Conservation (phyloP, 30 jellyfish, hydroid and myxozoan species). For the Chironex yamaguchii region DNA sequence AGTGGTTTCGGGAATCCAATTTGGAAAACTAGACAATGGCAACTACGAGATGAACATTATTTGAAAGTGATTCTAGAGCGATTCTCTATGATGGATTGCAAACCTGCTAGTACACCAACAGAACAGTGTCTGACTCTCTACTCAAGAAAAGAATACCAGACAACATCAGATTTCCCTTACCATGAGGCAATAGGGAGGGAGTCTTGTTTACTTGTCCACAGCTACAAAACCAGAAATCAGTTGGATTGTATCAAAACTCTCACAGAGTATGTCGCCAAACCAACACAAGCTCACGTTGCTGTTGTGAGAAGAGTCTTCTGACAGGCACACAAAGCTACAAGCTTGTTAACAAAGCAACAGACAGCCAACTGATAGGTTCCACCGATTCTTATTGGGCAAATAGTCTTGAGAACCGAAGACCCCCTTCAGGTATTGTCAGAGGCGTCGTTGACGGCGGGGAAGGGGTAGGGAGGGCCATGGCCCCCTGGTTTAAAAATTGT, state of each 20-base stretch:
- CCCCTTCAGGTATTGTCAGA: conserved; percentile 46
- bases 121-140: not conserved
- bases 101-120: conserved; percentile 37
- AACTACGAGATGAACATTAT: not conserved
- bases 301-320: conserved; percentile 33
- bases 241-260: conserved; percentile 21
- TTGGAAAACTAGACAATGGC: not conserved
- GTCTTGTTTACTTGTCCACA: conserved; percentile 32
- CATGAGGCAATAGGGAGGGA: conserved; percentile 26
- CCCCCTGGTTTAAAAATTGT: too few species aligned
- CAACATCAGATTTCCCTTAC: not conserved
- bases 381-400: conserved; percentile 49
- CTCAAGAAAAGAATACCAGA: not conserved
- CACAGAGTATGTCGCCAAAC: conserved; percentile 21
- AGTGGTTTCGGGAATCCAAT: conserved; percentile 1
- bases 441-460: too few species aligned
- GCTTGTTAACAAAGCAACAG: not conserved
- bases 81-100: conserved; percentile 19
- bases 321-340: conserved; percentile 13
- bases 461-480: too few species aligned
- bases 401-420: not conserved
- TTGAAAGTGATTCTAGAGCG: conserved; percentile 16
- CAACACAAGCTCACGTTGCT: not conserved
- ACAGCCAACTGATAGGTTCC: not conserved
- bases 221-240: conserved; percentile 53